Percentiles rank a stretch among this genome's conserved stretches.
Conservation (phyloP, 2,888 invertebrate genomes). For the Mellilla xanthometata region DNA sequence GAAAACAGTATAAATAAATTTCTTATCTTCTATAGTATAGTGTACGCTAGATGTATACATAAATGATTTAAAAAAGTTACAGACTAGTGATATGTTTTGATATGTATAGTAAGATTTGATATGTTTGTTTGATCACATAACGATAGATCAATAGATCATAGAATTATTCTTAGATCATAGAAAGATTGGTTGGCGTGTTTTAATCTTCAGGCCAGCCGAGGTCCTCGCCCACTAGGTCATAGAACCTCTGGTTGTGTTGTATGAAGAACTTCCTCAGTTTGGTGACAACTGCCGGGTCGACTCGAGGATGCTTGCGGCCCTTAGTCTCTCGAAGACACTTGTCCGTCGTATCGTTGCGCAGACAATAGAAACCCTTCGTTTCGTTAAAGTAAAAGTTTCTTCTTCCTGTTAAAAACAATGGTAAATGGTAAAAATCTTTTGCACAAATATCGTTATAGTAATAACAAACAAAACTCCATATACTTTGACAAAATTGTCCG, state of each 20-base stretch:
- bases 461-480: not conserved
- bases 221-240: slow-evolving; percentile 95
- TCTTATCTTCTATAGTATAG: slow-evolving; percentile 54
- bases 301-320: slow-evolving; percentile 91
- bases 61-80: slow-evolving; percentile 74
- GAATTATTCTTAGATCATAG: no score
- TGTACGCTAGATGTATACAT: slow-evolving; percentile 72
- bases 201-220: slow-evolving; percentile 96
- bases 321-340: slow-evolving; percentile 93
- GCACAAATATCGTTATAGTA: not conserved
- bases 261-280: slow-evolving; percentile 93
- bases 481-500: slow-evolving; percentile 66
- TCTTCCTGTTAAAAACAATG: slow-evolving; percentile 71
- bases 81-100: slow-evolving; percentile 68
- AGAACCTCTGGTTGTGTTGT: slow-evolving; percentile 95
- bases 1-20: slow-evolving; percentile 46
- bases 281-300: slow-evolving; percentile 90
- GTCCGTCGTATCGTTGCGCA: slow-evolving; percentile 92
- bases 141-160: slow-evolving; percentile 27
- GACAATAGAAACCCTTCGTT: slow-evolving; percentile 97
- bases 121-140: slow-evolving; percentile 68
- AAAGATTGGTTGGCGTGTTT: no score
- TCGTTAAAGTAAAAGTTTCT: slow-evolving; percentile 98
- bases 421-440: no score
- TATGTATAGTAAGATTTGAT: slow-evolving; percentile 44